Base-by-base conservation (phyloP, 2,113 vertebrate species). In the Nasalis larvatus region DNA sequence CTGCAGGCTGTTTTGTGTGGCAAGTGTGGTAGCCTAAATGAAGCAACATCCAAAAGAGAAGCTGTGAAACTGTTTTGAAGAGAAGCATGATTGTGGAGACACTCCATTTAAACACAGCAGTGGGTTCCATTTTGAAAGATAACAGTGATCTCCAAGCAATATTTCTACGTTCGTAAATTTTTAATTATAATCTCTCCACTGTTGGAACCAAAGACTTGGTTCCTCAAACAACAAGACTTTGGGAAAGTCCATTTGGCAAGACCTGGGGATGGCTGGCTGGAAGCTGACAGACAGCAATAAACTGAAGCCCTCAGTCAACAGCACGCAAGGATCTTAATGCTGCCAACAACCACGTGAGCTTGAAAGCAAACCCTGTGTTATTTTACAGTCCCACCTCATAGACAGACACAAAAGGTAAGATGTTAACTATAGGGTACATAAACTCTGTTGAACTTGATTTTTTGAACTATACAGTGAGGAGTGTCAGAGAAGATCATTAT, bases 401-500 rank as follows among this genome's bases (percentile, higher is more conserved):
- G 89, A 42, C 56, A 91, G 86, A 82, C 32, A 68, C 82, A 96
- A 94, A 97, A 81, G 60, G 60, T 63, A 87, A 90, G n/a, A 27
- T 35, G 45, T 7, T 91, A 85, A 93, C 49, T 76, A 89, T 32
- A 83, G 69, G 9, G 30, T 37, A 56, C 25, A 73, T 82, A 94
- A 95, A 95, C 32, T 85, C 83, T 81, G 21, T 74, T 60, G 87
- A 94, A 85, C 35, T 74, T 4, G 5, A 42, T 93, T 89, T 97
- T n/a, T 73, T 77, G 68, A 66, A 89, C 93, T 89, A 56, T 74
- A 56, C 96, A 96, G 71, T 40, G 54, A 88, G 63, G 14, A 76
- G 1, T 12, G 12, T 45, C 20, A 25, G n/a, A 82, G 60, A 71
- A 63, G 32, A 86, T 73, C 68, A 56, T 7, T 60, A 56, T 68